Conservation (phyloP, 2,113 vertebrate genomes). For the Catharus minimus region DNA sequence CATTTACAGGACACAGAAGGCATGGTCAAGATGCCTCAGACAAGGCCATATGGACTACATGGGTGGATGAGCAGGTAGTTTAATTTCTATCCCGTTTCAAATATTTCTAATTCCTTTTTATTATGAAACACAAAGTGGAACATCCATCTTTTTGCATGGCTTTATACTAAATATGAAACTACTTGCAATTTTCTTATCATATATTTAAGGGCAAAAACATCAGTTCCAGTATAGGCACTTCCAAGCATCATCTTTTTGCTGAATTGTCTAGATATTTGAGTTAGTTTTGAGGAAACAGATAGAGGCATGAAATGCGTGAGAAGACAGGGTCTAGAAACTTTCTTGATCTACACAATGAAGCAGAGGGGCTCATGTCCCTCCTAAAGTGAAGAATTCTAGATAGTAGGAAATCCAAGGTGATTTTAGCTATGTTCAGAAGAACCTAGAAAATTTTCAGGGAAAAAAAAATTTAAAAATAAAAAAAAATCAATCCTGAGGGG, state of each 20-base stretch:
- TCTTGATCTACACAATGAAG: not conserved
- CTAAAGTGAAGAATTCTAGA: not conserved
- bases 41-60: not conserved
- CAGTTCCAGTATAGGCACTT: not conserved
- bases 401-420: not conserved
- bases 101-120: not conserved
- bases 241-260: not conserved
- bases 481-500: not conserved
- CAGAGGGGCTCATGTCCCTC: not conserved
- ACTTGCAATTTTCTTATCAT: not conserved
- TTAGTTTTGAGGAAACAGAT: not conserved
- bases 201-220: not conserved
- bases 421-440: not conserved
- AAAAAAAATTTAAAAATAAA: not conserved
- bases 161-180: not conserved
- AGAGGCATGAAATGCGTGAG: not conserved
- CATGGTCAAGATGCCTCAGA: not conserved
- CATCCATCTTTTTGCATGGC: not conserved
- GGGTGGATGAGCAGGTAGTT: not conserved
- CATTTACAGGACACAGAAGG: not conserved
- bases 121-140: not conserved
- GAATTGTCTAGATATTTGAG: not conserved
- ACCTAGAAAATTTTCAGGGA: not conserved
- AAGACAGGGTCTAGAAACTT: not conserved
- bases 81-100: not conserved